phyloP scores from a whole-genome alignment of 2,888 invertebrate species.

The Melinaea menophilus region DNA sequence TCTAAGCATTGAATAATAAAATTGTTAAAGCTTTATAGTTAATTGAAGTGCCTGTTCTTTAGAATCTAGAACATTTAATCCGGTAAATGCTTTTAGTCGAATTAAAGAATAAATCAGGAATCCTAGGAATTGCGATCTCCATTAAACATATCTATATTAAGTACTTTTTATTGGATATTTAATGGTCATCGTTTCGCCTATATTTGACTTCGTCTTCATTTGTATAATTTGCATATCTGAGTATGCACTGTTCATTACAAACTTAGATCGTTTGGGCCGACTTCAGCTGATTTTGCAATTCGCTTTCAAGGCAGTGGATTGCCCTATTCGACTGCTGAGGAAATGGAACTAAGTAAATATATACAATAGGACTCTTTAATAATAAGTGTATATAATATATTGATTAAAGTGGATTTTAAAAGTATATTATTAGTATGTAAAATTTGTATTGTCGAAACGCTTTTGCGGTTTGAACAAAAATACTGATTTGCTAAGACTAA shows the following conservation, averaged over 20 bases:
- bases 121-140: too few species aligned
- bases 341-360: not conserved
- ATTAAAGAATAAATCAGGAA: conserved; percentile 1
- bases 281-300: conserved; percentile 11
- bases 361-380: not conserved
- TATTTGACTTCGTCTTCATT: not conserved
- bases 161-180: too few species aligned
- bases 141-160: too few species aligned
- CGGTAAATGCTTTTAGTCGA: not conserved
- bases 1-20: not conserved
- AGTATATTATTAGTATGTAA: too few species aligned
- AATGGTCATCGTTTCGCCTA: too few species aligned
- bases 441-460: too few species aligned
- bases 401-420: too few species aligned
- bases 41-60: not conserved
- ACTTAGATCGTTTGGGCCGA: conserved; percentile 15
- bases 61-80: not conserved
- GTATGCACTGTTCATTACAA: conserved; percentile 29
- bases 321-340: too few species aligned
- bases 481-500: too few species aligned
- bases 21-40: not conserved
- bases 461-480: too few species aligned
- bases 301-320: conserved; percentile 4
- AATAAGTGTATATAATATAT: too few species aligned
- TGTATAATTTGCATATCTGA: conserved; percentile 43